Evolutionary conservation across 35 echinoderm and acorn worm genomes (phyloP), one percentile per base, ranked within the genome.

Genomic region (Lytechinus variegatus): DNA sequence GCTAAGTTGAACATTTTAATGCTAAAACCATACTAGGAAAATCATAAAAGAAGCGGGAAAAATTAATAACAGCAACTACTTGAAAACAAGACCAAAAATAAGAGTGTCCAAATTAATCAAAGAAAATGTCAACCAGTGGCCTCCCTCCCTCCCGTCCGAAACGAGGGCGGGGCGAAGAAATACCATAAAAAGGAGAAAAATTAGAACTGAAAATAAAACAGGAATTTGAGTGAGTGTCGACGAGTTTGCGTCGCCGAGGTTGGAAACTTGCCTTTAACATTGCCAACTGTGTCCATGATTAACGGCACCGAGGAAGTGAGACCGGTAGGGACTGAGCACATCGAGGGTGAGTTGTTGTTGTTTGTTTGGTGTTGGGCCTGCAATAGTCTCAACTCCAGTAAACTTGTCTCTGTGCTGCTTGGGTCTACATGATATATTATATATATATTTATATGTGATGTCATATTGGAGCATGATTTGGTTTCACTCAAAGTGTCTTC

Each of bases 301-400:
- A 93, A 54, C 92, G 92, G 92, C 92, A 93, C 53, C 53, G 92
- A 93, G 92, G 92, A 93, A 57, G 92, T 28, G 5, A 93, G 54
- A 44, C 92, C 92, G 13, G 92, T 6, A n/a, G 53, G 92, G 92
- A 93, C 11, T 54, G 92, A 93, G 92, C 92, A 93, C 29, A 93
- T 93, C 92, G 92, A 55, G 92, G 92, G 92, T 27, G 92, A 93
- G 92, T 93, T 93, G 92, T 54, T 93, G 92, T 93, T 93, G 92
- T 93, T 93, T 93, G 92, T 93, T 79, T 79, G 92, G 9, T 93
- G 92, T 93, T 93, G 92, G 52, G 92, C 92, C 92, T 93, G 92
- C 92, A 93, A 93, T 93, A 93, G 28, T 93, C 92, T 93, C 92
- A 93, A 55, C 92, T 93, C 92, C 92, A 93, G 92, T 93, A 93